A percentile compares a stretch with the other conserved stretches of the same genome.
Conservation (phyloP, 1,140 invertebrate genomes). For the Uloborus diversus region DNA sequence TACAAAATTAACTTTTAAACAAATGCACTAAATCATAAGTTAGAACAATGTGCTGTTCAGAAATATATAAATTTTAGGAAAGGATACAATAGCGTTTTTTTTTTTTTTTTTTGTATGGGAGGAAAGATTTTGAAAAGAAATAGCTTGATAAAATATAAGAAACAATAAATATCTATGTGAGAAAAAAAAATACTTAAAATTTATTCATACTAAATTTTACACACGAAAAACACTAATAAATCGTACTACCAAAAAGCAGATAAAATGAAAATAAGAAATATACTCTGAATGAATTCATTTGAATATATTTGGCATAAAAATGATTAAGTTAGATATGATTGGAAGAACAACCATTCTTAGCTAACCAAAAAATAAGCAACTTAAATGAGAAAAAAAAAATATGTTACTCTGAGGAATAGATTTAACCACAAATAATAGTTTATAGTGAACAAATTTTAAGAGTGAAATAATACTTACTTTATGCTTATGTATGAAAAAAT, state of each 20-base stretch:
- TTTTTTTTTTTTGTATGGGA: background rate
- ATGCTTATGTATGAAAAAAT: slow-evolving; percentile 5
- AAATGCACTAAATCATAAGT: background rate
- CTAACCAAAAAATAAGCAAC: background rate
- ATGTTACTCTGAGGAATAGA: background rate
- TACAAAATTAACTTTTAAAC: background rate
- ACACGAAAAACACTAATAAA: too few species aligned
- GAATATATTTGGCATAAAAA: too few species aligned
- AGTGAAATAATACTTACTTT: slow-evolving; percentile 2
- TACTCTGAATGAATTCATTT: too few species aligned
- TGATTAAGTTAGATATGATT: too few species aligned
- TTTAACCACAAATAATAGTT: background rate
- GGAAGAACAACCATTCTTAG: background rate
- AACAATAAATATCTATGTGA: too few species aligned
- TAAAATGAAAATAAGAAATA: too few species aligned
- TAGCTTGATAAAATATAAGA: too few species aligned
- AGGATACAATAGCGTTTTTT: background rate
- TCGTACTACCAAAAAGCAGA: too few species aligned
- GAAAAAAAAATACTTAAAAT: too few species aligned
- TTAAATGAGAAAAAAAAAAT: background rate
- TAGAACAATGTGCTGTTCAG: background rate
- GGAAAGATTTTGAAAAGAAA: too few species aligned
- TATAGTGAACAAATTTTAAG: background rate
- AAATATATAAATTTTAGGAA: background rate
- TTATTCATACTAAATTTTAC: too few species aligned